Evolutionary conservation across 2,113 vertebrate genomes (phyloP).

Genomic region (Philantomba maxwellii): DNA sequence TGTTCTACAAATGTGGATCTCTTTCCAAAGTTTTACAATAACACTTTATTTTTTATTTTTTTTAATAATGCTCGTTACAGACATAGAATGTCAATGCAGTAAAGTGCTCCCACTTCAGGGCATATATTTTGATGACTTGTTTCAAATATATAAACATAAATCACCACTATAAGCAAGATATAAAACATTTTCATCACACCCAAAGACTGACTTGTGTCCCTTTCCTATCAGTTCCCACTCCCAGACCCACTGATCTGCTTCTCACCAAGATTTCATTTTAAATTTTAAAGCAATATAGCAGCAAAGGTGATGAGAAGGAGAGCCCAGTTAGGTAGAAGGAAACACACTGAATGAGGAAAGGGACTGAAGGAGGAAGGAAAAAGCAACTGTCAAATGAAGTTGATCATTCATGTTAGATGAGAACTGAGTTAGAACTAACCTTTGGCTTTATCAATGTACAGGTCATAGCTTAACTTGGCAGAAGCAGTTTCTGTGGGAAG

Average conservation of each 20-base stretch:
- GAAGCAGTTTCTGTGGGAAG: not conserved
- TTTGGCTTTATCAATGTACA: not conserved
- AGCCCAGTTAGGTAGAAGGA: not conserved
- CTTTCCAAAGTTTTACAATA: not conserved
- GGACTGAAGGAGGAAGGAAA: not conserved
- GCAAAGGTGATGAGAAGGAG: not conserved
- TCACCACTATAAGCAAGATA: not conserved
- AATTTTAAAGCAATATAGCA: no score
- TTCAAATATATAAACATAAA: not conserved
- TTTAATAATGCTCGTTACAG: not conserved
- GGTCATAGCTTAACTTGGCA: not conserved
- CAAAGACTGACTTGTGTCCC: not conserved
- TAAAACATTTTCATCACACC: not conserved
- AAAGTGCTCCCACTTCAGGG: not conserved
- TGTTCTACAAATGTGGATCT: not conserved
- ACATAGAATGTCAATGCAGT: not conserved
- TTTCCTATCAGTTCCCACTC: no score
- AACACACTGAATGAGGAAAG: not conserved
- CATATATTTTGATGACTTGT: not conserved
- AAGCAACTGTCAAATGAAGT: not conserved
- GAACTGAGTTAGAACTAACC: not conserved
- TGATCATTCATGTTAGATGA: not conserved
- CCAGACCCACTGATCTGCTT: not conserved
- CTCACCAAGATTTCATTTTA: not conserved
- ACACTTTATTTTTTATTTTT: not conserved